These are phyloP conservation scores for Notiomystis cincta DNA, from an alignment of 2,113 vertebrate species.

Conservation along the genomic window DNA sequence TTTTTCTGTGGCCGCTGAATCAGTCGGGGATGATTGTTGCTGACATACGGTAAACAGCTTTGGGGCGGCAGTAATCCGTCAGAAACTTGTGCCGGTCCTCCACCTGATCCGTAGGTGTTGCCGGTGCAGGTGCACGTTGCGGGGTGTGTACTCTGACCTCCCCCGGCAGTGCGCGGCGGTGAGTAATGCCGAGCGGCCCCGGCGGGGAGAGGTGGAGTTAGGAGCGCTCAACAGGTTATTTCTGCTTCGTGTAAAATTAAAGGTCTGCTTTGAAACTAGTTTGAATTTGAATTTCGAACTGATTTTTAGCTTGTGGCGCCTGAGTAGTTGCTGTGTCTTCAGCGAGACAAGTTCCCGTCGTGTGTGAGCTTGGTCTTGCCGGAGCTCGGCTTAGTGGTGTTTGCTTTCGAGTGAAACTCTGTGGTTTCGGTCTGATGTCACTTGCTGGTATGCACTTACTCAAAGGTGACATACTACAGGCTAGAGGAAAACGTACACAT, in stretches of 20 bases:
- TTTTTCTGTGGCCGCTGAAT: slow-evolving; percentile 2
- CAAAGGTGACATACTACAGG: background rate
- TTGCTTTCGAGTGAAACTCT: slow-evolving; percentile 63
- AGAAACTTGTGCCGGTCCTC: background rate
- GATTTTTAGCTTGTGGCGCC: background rate
- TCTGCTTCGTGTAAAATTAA: background rate
- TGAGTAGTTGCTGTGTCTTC: background rate
- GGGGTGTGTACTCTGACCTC: slow-evolving; percentile 32
- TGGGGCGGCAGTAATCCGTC: background rate
- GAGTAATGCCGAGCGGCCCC: background rate
- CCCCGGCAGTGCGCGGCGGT: background rate
- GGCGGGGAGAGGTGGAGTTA: slow-evolving; percentile 1
- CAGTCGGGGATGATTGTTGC: background rate
- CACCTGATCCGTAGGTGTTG: slow-evolving; percentile 15
- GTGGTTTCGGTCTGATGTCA: slow-evolving; percentile 79
- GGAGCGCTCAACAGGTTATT: slow-evolving; percentile 40
- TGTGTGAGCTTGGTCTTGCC: background rate
- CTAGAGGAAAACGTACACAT: background rate
- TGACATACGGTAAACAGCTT: slow-evolving; percentile 9
- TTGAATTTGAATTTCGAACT: background rate
- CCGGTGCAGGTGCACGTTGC: slow-evolving; percentile 22
- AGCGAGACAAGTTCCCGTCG: background rate
- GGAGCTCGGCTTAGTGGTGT: background rate
- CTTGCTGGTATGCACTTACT: background rate
- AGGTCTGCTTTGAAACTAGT: background rate